Conservation (phyloP, 2,888 invertebrate genomes). For the Dioctria linearis region DNA sequence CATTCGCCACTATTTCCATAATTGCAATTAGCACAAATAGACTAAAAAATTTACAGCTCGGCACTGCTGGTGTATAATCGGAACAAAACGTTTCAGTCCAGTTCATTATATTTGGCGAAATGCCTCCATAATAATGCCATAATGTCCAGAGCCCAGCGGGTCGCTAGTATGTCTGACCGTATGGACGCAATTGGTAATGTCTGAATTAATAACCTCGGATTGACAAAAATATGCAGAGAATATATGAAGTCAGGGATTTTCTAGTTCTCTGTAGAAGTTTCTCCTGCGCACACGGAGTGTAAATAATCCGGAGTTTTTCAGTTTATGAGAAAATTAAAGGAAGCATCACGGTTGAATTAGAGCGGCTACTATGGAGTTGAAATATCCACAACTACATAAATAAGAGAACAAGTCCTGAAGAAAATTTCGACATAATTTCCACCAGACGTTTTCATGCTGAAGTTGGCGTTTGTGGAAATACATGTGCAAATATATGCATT, state of each 20-base stretch:
- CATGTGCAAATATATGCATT: not conserved
- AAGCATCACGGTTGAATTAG: not conserved
- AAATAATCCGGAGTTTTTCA: not conserved
- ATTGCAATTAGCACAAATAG: not conserved
- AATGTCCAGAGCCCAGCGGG: not conserved
- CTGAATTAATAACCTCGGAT: not conserved
- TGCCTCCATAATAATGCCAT: not conserved
- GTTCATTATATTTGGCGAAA: not conserved
- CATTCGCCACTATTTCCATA: not conserved
- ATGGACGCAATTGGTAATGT: not conserved
- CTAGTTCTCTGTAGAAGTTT: not conserved
- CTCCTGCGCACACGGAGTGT: not conserved
- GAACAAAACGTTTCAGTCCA: not conserved
- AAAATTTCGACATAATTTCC: not conserved
- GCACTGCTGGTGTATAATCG: no score
- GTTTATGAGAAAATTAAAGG: not conserved
- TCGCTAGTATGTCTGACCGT: not conserved
- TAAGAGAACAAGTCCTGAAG: not conserved
- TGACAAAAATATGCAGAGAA: not conserved
- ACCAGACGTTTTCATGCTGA: not conserved
- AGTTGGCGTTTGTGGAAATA: not conserved
- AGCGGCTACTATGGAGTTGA: not conserved
- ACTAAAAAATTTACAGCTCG: no score
- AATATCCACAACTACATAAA: not conserved
- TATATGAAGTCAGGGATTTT: not conserved